These are phyloP conservation scores for Chondrilla cf. caribensis DNA, from an alignment of 37 sponge, comb jelly and placozoan genomes.

Conservation along the genomic window DNA sequence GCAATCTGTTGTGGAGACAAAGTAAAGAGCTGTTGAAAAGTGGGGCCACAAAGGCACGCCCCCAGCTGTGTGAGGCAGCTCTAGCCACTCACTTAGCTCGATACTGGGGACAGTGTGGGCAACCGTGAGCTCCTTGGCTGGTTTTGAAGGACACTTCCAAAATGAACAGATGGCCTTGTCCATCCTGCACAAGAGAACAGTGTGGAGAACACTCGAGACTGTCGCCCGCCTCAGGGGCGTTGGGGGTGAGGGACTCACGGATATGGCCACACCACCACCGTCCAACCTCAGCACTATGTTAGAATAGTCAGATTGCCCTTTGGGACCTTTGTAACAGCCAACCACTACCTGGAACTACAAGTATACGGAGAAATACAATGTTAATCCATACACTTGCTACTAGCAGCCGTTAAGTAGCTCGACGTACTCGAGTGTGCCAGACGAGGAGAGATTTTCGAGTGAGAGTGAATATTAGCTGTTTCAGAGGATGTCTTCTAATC, in stretches of 20 bases:
- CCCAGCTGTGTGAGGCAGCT: background rate
- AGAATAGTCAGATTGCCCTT: no score
- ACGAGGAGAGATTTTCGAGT: background rate
- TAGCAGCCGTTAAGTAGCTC: no score
- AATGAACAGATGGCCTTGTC: background rate
- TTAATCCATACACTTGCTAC: background rate
- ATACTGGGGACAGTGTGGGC: background rate
- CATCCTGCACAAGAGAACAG: background rate
- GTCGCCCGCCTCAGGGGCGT: no score
- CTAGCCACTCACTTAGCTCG: conserved; percentile 2
- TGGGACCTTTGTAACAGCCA: background rate
- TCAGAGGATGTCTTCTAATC: conserved; percentile 20
- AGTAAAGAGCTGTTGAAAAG: background rate
- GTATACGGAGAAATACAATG: background rate
- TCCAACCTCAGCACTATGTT: background rate
- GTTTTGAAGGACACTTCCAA: background rate
- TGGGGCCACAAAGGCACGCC: background rate
- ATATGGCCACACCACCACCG: conserved; percentile 17
- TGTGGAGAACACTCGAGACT: no score
- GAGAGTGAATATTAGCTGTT: background rate
- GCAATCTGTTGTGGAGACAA: background rate
- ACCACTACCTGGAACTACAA: conserved; percentile 1
- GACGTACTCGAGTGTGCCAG: conserved; percentile 11
- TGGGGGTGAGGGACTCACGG: background rate
- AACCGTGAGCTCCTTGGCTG: background rate